phyloP scores from a whole-genome alignment of 2,113 vertebrate genomes.

The Oncorhynchus mykiss region DNA sequence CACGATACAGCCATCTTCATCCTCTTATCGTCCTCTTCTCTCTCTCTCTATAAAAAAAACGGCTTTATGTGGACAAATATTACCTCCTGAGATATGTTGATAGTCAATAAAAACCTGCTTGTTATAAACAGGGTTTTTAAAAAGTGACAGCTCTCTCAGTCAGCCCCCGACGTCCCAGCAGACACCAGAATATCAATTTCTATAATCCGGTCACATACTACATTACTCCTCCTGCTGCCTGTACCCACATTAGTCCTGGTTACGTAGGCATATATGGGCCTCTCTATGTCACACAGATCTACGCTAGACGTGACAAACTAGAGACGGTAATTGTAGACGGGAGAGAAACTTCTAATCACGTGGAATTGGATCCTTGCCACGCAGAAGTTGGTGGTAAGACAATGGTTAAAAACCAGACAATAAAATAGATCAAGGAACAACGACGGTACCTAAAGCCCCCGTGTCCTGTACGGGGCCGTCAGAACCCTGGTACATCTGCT shows the following conservation, averaged over 20 bases:
- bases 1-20: slow-evolving; percentile 52
- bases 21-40: slow-evolving; percentile 29
- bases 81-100: slow-evolving; percentile 53
- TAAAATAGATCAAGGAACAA: slow-evolving; percentile 20
- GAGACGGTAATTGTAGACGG: slow-evolving; percentile 27
- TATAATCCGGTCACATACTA: slow-evolving; percentile 47
- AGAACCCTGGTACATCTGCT: slow-evolving; percentile 39
- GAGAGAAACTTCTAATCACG: slow-evolving; percentile 26
- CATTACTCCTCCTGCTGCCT: slow-evolving; percentile 25
- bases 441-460: not conserved
- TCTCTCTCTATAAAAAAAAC: slow-evolving; percentile 27
- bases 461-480: slow-evolving; percentile 19
- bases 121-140: slow-evolving; percentile 44
- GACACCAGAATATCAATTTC: slow-evolving; percentile 50
- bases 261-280: too few species aligned
- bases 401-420: slow-evolving; percentile 29
- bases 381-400: slow-evolving; percentile 20
- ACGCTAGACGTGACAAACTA: slow-evolving; percentile 33
- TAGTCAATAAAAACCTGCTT: slow-evolving; percentile 50
- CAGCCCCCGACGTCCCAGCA: slow-evolving; percentile 13
- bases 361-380: slow-evolving; percentile 35
- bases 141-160: slow-evolving; percentile 42
- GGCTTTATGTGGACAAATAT: slow-evolving; percentile 52
- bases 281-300: slow-evolving; percentile 20
- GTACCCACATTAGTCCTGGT: too few species aligned